phyloP scores from a whole-genome alignment of 1,140 invertebrate genomes.

The roundworm (Caenorhabditis elegans) region WBcel235 BX284604.4:582001-582500 shows the following conservation, averaged over 20 bases:
- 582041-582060: no score
- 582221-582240: no score
- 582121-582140: not conserved
- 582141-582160: slow-evolving; percentile 19
- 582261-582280: no score
- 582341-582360: slow-evolving; percentile 96
- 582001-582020: no score
- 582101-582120: not conserved
- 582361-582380: slow-evolving; percentile 98
- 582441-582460: slow-evolving; percentile 91
- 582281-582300: no score
- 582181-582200: slow-evolving; percentile 38
- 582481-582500: slow-evolving; percentile 73
- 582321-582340: slow-evolving; percentile 76
- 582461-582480: slow-evolving; percentile 90
- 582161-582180: slow-evolving; percentile 8
- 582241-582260: no score
- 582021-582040: no score
- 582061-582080: no score
- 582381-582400: slow-evolving; percentile 92
- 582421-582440: slow-evolving; percentile 94
- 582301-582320: no score
- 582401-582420: slow-evolving; percentile 95
- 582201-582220: no score
- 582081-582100: no score